Evolutionary conservation across 37 sponge, comb jelly and placozoan genomes (phyloP), one percentile per base, ranked within the genome.

Genomic region (Beroe ovata): DNA sequence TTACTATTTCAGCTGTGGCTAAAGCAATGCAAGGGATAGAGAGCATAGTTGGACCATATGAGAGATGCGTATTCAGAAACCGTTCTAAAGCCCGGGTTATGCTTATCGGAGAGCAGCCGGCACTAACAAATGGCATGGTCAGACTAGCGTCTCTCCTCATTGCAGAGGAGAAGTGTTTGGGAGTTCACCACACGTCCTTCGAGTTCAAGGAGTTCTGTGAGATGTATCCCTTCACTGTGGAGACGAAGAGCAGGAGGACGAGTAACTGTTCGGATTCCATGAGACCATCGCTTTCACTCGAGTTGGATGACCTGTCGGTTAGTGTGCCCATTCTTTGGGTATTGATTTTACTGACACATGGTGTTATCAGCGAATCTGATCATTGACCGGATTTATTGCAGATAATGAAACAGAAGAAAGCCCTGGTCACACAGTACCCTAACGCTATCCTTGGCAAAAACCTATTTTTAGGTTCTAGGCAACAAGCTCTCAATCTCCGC

Each of bases 321-420:
- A 23, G 63, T 47, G n/a, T n/a, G n/a, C n/a, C n/a, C n/a, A n/a
- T n/a, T n/a, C n/a, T n/a, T n/a, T n/a, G n/a, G n/a, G n/a, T n/a
- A n/a, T n/a, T n/a, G n/a, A n/a, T n/a, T n/a, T n/a, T n/a, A n/a
- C n/a, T n/a, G n/a, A n/a, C n/a, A n/a, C n/a, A n/a, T n/a, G n/a
- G n/a, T n/a, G n/a, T n/a, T n/a, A n/a, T n/a, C n/a, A n/a, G n/a
- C n/a, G n/a, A n/a, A n/a, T n/a, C n/a, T n/a, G n/a, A n/a, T n/a
- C n/a, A n/a, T n/a, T n/a, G n/a, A n/a, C n/a, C n/a, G n/a, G n/a
- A n/a, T n/a, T n/a, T 63, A 22, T 63, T 63, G 11, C 71, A 69
- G 71, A 35, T 69, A 36, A 36, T 69, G 71, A 69, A 69, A 69
- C 71, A 69, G 38, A 69, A 35, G 38, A 69, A 69, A 35, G 36